A percentile compares a stretch with the other conserved stretches of the same genome.
These are phyloP conservation scores for Anoncus sp. DNA, from an alignment of 2,888 invertebrate genomes.

Conservation along the genomic window DNA sequence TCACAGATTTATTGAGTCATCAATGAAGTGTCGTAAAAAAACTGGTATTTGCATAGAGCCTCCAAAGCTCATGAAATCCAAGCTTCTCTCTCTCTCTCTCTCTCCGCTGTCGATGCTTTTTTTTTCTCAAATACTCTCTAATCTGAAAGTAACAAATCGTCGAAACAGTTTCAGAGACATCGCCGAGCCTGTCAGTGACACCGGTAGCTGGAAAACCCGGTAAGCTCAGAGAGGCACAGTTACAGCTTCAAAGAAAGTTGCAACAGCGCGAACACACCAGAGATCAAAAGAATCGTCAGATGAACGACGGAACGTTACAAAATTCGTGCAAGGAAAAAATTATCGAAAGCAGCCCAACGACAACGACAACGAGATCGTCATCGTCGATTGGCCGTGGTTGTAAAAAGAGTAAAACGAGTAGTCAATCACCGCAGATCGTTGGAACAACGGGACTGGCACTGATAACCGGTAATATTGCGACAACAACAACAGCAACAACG, in stretches of 20 bases:
- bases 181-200: slow-evolving; percentile 72
- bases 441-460: slow-evolving; percentile 65
- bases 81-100: too few species aligned
- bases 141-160: neutral
- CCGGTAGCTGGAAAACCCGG: slow-evolving; percentile 75
- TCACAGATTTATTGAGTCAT: too few species aligned
- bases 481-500: slow-evolving; percentile 57
- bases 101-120: too few species aligned
- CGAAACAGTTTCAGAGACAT: slow-evolving; percentile 70
- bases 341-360: slow-evolving; percentile 29
- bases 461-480: slow-evolving; percentile 40
- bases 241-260: slow-evolving; percentile 88
- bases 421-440: slow-evolving; percentile 77
- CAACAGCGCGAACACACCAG: slow-evolving; percentile 88
- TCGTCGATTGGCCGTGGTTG: slow-evolving; percentile 69
- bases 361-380: slow-evolving; percentile 36
- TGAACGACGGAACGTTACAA: slow-evolving; percentile 72
- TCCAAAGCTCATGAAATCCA: too few species aligned
- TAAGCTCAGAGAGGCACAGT: slow-evolving; percentile 86
- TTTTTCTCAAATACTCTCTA: neutral
- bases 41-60: too few species aligned
- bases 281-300: slow-evolving; percentile 85
- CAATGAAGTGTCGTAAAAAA: too few species aligned
- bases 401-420: slow-evolving; percentile 77
- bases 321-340: slow-evolving; percentile 76